Evolutionary conservation across 1,140 invertebrate species (phyloP).

Genomic region (Ptiloglossa arizonensis): DNA sequence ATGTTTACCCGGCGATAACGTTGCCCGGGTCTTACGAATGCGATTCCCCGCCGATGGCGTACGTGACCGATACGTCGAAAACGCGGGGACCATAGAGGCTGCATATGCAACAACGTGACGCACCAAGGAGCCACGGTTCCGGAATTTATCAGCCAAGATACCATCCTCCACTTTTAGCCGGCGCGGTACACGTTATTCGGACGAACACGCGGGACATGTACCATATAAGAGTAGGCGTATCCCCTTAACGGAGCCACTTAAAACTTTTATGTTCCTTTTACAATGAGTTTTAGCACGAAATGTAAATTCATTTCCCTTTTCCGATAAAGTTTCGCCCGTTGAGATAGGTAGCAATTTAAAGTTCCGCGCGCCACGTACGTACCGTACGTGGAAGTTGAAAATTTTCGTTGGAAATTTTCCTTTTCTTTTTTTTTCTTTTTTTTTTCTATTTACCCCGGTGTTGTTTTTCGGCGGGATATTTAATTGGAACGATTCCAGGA

Average conservation of each 20-base stretch:
- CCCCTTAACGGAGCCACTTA: slow-evolving; percentile 28
- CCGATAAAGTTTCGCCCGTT: slow-evolving; percentile 28
- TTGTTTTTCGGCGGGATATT: not conserved
- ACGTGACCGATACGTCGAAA: slow-evolving; percentile 59
- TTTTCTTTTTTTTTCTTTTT: not conserved
- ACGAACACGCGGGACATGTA: slow-evolving; percentile 21
- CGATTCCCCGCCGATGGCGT: slow-evolving; percentile 44
- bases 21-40: slow-evolving; percentile 41
- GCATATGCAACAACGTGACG: not conserved
- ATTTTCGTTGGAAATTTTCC: slow-evolving; percentile 16
- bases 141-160: slow-evolving; percentile 50
- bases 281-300: slow-evolving; percentile 44
- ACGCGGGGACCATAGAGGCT: slow-evolving; percentile 31
- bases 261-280: slow-evolving; percentile 39
- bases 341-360: slow-evolving; percentile 35
- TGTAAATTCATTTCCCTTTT: slow-evolving; percentile 50
- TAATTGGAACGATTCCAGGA: not conserved
- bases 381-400: not conserved
- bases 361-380: slow-evolving; percentile 14
- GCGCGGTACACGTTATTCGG: slow-evolving; percentile 6
- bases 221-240: slow-evolving; percentile 3
- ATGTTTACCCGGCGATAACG: slow-evolving; percentile 59
- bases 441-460: not conserved
- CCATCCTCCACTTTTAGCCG: not conserved
- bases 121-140: slow-evolving; percentile 10